A percentile compares a stretch with the other conserved stretches of the same genome.
Conservation (phyloP, 37 sponge, comb jelly and placozoan species). For the Corticium candelabrum region DNA sequence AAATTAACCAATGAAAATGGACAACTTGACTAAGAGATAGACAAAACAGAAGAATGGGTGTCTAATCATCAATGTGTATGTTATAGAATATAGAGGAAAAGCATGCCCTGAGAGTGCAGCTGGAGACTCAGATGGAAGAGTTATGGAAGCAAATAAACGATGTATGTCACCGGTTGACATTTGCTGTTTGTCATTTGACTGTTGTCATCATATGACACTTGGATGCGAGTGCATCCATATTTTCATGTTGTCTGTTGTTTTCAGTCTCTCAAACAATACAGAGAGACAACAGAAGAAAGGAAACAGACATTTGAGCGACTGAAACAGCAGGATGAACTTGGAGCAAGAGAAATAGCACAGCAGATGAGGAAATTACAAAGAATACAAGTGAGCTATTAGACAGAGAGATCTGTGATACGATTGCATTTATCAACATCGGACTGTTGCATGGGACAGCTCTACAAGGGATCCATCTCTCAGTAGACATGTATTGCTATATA, state of each 20-base stretch:
- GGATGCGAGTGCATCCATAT: too few species aligned
- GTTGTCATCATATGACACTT: too few species aligned
- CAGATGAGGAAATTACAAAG: conserved; percentile 89
- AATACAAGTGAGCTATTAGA: conserved; percentile 53
- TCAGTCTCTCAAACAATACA: conserved; percentile 79
- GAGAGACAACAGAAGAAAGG: conserved; percentile 75
- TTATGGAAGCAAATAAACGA: conserved; percentile 86
- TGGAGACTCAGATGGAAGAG: conserved; percentile 65
- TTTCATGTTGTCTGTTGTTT: too few species aligned
- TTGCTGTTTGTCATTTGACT: not conserved
- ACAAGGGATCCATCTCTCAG: too few species aligned
- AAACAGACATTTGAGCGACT: conserved; percentile 76
- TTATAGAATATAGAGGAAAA: conserved; percentile 83
- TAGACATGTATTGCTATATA: too few species aligned
- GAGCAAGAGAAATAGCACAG: conserved; percentile 58
- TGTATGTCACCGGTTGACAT: conserved; percentile 16
- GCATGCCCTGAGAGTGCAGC: conserved; percentile 83
- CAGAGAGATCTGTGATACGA: too few species aligned
- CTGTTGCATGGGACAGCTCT: too few species aligned
- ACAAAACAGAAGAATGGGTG: not conserved
- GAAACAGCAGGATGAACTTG: conserved; percentile 82
- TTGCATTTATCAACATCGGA: too few species aligned
- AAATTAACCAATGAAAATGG: not conserved
- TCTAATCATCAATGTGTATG: too few species aligned
- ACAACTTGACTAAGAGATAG: not conserved